Evolutionary conservation across 2,797 vertebrate species (phyloP), one percentile per base, ranked within the genome.

Genomic region (Momotus momota): DNA sequence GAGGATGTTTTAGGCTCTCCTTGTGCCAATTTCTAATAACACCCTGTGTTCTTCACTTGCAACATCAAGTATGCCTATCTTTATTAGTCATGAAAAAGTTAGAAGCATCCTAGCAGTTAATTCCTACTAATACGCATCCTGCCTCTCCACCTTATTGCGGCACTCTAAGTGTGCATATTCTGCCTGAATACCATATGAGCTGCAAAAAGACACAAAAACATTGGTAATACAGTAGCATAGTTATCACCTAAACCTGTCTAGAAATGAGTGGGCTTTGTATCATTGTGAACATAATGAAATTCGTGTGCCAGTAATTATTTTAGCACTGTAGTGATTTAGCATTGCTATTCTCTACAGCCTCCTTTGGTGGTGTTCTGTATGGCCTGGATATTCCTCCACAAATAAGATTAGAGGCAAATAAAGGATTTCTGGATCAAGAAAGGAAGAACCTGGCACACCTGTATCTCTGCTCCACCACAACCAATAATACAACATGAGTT

Each of bases 11-110:
- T 94, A 95, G 58, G 69, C 46, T 25, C 25, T 93, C 33, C 35
- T 78, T 83, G 20, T 96, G 96, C 91, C 94, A 94, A 10, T 91
- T 93, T 88, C 52, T 96, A 94, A 82, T 93, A 95, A 70, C 80
- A 80, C 40, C 20, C 27, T 88, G 43, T 93, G 62, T 93, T 95
- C 87, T 79, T 94, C 93, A 72, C 96, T 96, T 96, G 96, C 64
- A 75, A 88, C 58, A 94, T 73, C 95, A 96, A 93, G 95, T 86
- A 94, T 84, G 70, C 70, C 82, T 94, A 93, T 95, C 77, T 86
- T 79, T 93, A 43, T 96, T 96, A 90, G 90, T 94, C 91, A 91
- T 92, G 70, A 94, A 91, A 66, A 92, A 41, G 58, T 94, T 86
- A 69, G 82, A 84, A 93, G 71, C 85, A 88, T 94, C 86, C 60